Evolutionary conservation across 2,888 invertebrate species (phyloP).

Genomic region (Plusia festucae): DNA sequence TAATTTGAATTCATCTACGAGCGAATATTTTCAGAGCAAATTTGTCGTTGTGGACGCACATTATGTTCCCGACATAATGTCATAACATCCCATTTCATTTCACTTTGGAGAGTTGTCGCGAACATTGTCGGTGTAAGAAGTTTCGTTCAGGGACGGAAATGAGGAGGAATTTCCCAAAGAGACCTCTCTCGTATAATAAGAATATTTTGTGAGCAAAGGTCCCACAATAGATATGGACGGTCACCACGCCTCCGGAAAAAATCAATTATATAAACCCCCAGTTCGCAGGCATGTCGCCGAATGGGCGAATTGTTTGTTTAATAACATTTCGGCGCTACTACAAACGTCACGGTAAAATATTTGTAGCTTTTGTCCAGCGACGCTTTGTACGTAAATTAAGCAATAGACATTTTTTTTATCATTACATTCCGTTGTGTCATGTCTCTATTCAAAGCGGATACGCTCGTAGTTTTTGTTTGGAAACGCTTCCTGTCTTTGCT

Average conservation of each 20-base stretch:
- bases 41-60: constrained; percentile 69
- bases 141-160: constrained; percentile 86
- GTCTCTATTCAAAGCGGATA: constrained; percentile 82
- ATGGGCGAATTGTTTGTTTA: constrained; percentile 89
- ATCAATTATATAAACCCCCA: constrained; percentile 85
- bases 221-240: constrained; percentile 76
- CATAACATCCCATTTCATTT: constrained; percentile 86
- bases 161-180: constrained; percentile 83
- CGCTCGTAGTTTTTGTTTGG: constrained; percentile 79
- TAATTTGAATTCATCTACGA: constrained; percentile 65
- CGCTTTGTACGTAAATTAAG: constrained; percentile 81
- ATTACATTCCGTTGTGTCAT: constrained; percentile 75
- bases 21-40: constrained; percentile 68
- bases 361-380: constrained; percentile 77
- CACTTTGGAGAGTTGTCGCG: constrained; percentile 80
- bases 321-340: constrained; percentile 85
- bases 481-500: constrained; percentile 78
- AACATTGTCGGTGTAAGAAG: constrained; percentile 79
- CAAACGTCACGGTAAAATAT: constrained; percentile 85
- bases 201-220: constrained; percentile 80
- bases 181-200: constrained; percentile 76
- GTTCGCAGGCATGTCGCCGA: constrained; percentile 82
- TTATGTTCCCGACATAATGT: constrained; percentile 80
- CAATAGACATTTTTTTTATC: constrained; percentile 76
- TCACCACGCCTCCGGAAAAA: constrained; percentile 87